Evolutionary conservation across 2,113 vertebrate genomes (phyloP).

Genomic region (Erythrocercus mccallii): DNA sequence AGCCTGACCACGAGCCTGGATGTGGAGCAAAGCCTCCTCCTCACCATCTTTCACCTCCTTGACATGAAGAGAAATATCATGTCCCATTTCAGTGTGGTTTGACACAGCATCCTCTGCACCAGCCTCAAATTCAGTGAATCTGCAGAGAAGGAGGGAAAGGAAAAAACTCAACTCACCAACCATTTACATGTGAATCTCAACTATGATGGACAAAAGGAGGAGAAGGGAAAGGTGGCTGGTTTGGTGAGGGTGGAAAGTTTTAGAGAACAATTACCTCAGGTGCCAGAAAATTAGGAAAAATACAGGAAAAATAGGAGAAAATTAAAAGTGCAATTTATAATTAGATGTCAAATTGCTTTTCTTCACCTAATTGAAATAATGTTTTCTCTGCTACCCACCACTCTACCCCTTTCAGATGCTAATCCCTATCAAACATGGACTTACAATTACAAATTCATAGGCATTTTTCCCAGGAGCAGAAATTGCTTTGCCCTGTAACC

Average conservation of each 20-base stretch:
- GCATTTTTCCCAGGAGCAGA: conserved; percentile 73
- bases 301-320: background rate
- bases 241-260: background rate
- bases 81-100: background rate
- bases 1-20: background rate
- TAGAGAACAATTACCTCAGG: conserved; percentile 26
- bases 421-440: conserved; percentile 70
- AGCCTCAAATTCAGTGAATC: background rate
- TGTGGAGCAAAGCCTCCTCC: background rate
- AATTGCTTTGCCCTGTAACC: conserved; percentile 73
- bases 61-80: background rate
- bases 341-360: conserved; percentile 59
- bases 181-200: background rate
- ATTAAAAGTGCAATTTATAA: conserved; percentile 43
- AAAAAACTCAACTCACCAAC: background rate
- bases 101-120: background rate
- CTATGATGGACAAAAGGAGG: background rate
- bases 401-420: conserved; percentile 69
- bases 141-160: background rate
- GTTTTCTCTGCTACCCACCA: conserved; percentile 52
- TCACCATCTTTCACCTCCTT: background rate
- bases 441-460: conserved; percentile 72
- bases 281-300: background rate
- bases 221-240: background rate
- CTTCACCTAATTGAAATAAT: conserved; percentile 68